Evolutionary conservation across 2,113 vertebrate genomes (phyloP), one percentile per base, ranked within the genome.

Genomic region (Grus americana): DNA sequence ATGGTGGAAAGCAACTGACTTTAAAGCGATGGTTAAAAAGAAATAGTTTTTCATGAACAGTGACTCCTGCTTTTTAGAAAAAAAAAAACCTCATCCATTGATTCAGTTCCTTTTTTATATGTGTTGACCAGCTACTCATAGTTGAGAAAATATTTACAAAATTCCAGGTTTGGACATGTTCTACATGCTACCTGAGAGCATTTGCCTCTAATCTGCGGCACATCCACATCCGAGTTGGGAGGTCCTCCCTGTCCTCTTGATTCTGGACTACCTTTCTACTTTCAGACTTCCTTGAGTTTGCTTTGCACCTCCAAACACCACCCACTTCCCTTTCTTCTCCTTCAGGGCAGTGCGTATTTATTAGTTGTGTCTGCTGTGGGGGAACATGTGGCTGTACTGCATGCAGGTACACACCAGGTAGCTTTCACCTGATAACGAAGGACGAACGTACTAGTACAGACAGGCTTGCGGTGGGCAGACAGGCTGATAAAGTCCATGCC

Each of bases 361-460:
- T 78, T 54, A 54, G 29, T 5, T 57, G 63, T 72, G 36, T 40
- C 36, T 88, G 47, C 44, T 63, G 34, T 6, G 49, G 52, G 27
- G 29, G 38, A 0, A 54, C 0, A 0, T 40, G 38, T 55, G 70
- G 59, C 74, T 79, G 78, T 63, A 42, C 65, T 46, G 55, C 58
- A 4, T 72, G 74, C 52, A 62, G 42, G 52, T 30, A 24, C 50
- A n/a, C 47, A 70, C 61, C 70, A 54, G 82, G 79, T 16, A 12
- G 72, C 57, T 78, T n/a, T 27, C 46, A 32, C 4, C 22, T 38
- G 50, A 2, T 44, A 30, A 38, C 4, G 3, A 57, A 26, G 54
- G 44, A 57, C 54, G 68, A 71, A 49, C 1, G 0, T 34, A 1
- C 29, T 21, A 62, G 14, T 47, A 5, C 11, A 19, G 65, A 30